These are phyloP conservation scores for Pherbina coryleti DNA, from an alignment of 2,888 invertebrate genomes.

Conservation along the genomic window DNA sequence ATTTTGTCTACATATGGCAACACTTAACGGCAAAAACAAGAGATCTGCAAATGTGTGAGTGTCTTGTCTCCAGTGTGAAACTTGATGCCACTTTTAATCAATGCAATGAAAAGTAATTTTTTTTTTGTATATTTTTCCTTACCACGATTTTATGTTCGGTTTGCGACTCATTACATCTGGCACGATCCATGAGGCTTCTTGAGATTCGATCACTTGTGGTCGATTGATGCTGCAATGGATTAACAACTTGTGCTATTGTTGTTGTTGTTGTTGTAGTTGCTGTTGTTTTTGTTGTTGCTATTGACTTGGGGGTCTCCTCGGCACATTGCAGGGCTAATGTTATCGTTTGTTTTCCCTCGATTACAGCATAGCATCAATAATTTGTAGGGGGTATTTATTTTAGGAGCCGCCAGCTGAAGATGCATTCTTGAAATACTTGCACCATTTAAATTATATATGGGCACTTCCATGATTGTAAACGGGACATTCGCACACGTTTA, in stretches of 20 bases:
- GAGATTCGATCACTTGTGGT: slow-evolving; percentile 32
- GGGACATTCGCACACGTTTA: too few species aligned
- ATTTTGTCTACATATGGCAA: slow-evolving; percentile 25
- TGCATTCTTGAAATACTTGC: too few species aligned
- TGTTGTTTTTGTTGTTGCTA: not conserved
- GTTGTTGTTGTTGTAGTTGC: not conserved
- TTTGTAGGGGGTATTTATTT: not conserved
- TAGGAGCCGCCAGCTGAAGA: too few species aligned
- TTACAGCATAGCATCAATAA: too few species aligned
- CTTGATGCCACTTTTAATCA: slow-evolving; percentile 52
- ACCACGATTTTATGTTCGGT: slow-evolving; percentile 33
- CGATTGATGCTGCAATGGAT: slow-evolving; percentile 2
- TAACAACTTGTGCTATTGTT: too few species aligned
- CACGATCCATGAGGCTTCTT: slow-evolving; percentile 38
- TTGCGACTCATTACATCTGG: slow-evolving; percentile 53
- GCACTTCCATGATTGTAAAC: too few species aligned
- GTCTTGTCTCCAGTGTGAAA: slow-evolving; percentile 38
- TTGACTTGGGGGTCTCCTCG: not conserved
- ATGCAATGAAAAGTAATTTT: slow-evolving; percentile 27
- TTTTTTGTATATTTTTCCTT: slow-evolving; percentile 17
- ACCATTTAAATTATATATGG: too few species aligned
- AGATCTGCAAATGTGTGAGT: slow-evolving; percentile 23
- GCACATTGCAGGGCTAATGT: not conserved
- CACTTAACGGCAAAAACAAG: not conserved
- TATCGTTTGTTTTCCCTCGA: not conserved